phyloP scores from a whole-genome alignment of 2,888 invertebrate genomes.

The Beris morrisii region DNA sequence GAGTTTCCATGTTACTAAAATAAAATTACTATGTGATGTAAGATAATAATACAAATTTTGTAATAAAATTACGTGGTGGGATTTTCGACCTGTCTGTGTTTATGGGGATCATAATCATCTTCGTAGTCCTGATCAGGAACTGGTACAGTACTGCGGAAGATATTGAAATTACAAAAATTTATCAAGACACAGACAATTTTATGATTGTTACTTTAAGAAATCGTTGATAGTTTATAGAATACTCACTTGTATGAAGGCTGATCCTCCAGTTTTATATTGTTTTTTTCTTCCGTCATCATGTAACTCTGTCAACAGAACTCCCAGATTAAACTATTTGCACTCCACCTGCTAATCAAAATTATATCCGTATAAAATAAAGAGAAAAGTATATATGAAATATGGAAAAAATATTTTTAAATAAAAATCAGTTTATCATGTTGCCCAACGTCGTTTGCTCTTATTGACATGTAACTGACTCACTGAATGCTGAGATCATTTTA shows the following conservation, averaged over 20 bases:
- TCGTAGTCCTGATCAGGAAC: constrained; percentile 37
- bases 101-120: constrained; percentile 64
- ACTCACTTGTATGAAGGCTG: constrained; percentile 12
- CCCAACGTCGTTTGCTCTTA: no score
- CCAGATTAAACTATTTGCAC: no score
- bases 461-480: no score
- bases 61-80: constrained; percentile 65
- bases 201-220: background rate
- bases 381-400: no score
- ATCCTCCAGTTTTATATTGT: constrained; percentile 20
- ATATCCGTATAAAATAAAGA: no score
- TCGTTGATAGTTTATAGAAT: background rate
- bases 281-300: constrained; percentile 21
- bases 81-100: constrained; percentile 62
- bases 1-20: constrained; percentile 62
- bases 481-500: no score
- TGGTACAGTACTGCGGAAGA: constrained; percentile 13
- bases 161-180: no score
- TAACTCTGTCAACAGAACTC: no score
- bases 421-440: no score
- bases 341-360: no score
- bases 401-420: no score
- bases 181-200: no score
- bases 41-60: background rate
- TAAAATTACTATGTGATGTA: background rate